phyloP scores from a whole-genome alignment of 64 coral and sea anemone species.

The Stichodactyla helianthus region DNA sequence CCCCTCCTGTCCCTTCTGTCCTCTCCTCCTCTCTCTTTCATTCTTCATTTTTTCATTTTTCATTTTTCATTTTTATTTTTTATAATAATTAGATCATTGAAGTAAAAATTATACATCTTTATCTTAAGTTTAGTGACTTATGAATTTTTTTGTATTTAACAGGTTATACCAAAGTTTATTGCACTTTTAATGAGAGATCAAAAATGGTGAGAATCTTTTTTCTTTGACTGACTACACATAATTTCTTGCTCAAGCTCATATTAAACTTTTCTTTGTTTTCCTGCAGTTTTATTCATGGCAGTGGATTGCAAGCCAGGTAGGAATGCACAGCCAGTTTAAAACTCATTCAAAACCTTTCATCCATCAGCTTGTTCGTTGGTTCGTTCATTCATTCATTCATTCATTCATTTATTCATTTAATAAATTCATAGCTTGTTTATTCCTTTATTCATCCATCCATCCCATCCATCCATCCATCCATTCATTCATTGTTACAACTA shows the following conservation, averaged over 20 bases:
- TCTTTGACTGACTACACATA: background rate
- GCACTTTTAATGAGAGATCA: slow-evolving; percentile 16
- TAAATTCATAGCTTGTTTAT: background rate
- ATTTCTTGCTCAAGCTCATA: background rate
- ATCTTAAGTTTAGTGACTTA: background rate
- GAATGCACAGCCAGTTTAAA: background rate
- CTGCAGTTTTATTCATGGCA: slow-evolving; percentile 20
- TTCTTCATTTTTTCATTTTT: background rate
- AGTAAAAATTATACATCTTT: background rate
- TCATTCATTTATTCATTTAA: background rate
- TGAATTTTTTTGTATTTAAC: background rate
- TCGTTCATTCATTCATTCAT: background rate
- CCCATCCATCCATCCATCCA: background rate
- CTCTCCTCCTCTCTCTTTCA: too few species aligned
- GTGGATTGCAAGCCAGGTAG: slow-evolving; percentile 24
- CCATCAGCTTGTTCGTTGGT: background rate
- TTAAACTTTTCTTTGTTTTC: background rate
- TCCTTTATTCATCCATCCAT: background rate
- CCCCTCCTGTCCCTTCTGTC: too few species aligned
- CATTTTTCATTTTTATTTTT: too few species aligned
- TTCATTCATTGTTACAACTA: too few species aligned
- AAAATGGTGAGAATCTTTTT: slow-evolving; percentile 28
- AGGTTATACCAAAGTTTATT: slow-evolving; percentile 59
- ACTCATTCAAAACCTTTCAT: background rate
- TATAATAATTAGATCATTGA: background rate